Evolutionary conservation across 2,113 vertebrate species (phyloP).

Genomic region (Lagenorhynchus albirostris): DNA sequence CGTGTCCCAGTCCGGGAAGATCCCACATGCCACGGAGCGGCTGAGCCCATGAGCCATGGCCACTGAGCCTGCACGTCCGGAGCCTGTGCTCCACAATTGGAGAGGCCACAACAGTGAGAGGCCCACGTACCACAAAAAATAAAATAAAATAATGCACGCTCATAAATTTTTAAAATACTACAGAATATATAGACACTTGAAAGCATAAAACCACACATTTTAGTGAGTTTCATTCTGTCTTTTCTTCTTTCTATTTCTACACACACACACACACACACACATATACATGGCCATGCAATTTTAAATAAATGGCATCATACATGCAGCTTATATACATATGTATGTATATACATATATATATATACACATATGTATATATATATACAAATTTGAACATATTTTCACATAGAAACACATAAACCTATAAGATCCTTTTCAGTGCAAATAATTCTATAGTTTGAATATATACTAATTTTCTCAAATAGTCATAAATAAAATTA

Average conservation of each 20-base stretch:
- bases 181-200: background rate
- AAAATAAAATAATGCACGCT: background rate
- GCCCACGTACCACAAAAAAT: no score
- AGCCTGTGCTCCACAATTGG: no score
- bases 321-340: background rate
- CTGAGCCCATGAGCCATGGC: no score
- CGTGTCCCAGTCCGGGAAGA: no score
- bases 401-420: background rate
- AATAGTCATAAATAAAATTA: no score
- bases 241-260: background rate
- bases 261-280: background rate
- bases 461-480: background rate
- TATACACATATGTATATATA: no score
- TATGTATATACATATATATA: accelerated
- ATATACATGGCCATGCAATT: background rate
- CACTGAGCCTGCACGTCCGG: accelerated
- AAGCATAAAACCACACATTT: background rate
- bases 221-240: background rate
- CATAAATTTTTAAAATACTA: background rate
- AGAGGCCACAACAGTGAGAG: no score
- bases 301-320: background rate
- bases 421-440: background rate
- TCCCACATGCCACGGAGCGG: no score
- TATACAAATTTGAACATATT: background rate
- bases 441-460: background rate